Base-by-base conservation (phyloP, 2,888 invertebrate genomes). In the Andricus quercusramuli region DNA sequence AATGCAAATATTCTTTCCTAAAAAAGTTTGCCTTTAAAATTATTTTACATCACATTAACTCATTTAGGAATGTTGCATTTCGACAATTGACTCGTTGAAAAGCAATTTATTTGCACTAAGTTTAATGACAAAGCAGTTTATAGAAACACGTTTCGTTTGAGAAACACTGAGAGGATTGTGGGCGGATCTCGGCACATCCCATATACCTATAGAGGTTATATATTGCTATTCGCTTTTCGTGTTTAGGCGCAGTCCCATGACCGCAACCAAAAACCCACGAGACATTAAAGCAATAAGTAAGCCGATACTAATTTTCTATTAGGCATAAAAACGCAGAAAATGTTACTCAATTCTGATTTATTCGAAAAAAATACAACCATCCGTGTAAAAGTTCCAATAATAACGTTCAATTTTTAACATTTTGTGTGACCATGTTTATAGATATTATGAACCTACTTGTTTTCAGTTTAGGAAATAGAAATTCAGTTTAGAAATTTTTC, bases 301-400 rank as follows among this genome's bases (percentile, higher is more conserved):
- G 87, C 83, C 86, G 89, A 91, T 89, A 88, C 90, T 90, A 90
- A 91, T 90, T 91, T 90, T 89, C 89, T 89, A 90, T 90, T 90
- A 88, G 84, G 84, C 44, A 20, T 51, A 47, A n/a, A 80, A 62
- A 25, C 41, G 56, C 20, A 56, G 56, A 74, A 65, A 41, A 44
- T 56, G 22, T 77, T 59, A 32, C 44, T 41, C 47, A 37, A 80
- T 44, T 59, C 65, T 62, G 47, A 64, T 62, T 64, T 65, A 64
- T 77, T 29, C 0, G 3, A 44, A 17, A 44, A 17, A 37, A 37
- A 8, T 22, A 9, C 20, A 15, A 47, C 29, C 9, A 22, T 1
- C 25, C 15, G 11, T 41, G 11, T 41, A 13, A 3, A 11, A 11
- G 2, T 41, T 41, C 13, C 13, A 41, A 41, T 13, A 13, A 41